Evolutionary conservation across 2,797 vertebrate genomes (phyloP), one percentile per base, ranked within the genome.

Genomic region (Alosa sapidissima): DNA sequence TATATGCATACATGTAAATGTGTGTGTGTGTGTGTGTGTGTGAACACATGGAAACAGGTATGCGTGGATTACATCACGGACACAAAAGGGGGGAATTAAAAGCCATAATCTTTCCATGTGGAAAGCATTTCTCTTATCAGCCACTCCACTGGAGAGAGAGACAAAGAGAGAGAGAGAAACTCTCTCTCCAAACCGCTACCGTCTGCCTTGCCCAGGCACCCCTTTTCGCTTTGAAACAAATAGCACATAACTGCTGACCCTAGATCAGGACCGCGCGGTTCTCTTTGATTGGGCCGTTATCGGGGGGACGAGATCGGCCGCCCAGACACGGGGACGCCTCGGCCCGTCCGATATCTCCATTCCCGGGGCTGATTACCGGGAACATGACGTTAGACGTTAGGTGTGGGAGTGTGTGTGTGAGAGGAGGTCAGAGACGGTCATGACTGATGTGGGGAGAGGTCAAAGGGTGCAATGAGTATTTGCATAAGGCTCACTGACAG

Each of bases 81-180:
- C 55, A 48, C 14, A 48, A 24, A 41, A n/a, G 54, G 54, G 19
- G 54, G 21, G 8, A 65, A 45, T 48, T 47, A 45, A 65, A 45
- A 47, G 72, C 11, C 6, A 87, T 13, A 36, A 24, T 60, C 10
- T 75, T 82, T 84, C 90, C 93, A 95, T 94, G 93, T 95, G 94
- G 94, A 91, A 95, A 93, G 81, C 91, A 92, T 94, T 94, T 47
- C 14, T 88, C 91, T 94, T 93, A 95, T 95, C 94, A 82, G 89
- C 87, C 21, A 52, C 16, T 85, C 84, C 75, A 65, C 81, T 65
- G 45, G 51, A 58, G 51, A 81, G 41, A 41, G 41, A 41, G 41
- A 41, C 2, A 41, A 4, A 41, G 41, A 41, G 41, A 41, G 41
- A 41, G 28, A 28, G 28, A 84, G 36, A 41, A 13, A 14, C 10